These are phyloP conservation scores for Cheilosia scutellata DNA, from an alignment of 2,888 invertebrate genomes.

Conservation along the genomic window DNA sequence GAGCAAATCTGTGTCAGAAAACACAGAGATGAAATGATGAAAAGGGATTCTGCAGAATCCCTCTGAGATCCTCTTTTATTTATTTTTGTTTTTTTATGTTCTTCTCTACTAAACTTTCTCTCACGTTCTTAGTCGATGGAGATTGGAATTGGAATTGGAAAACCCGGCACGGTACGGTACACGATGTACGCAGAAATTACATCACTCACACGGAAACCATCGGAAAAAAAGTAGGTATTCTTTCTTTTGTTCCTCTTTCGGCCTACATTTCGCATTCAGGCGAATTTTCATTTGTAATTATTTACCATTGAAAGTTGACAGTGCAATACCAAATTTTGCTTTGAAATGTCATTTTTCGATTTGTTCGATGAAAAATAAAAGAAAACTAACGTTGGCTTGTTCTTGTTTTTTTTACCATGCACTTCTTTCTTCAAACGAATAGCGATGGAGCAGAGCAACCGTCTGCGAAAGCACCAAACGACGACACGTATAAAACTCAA, in stretches of 20 bases:
- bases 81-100: background rate
- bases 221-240: conserved; percentile 26
- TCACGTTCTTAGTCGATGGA: conserved; percentile 18
- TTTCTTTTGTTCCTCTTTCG: conserved; percentile 52
- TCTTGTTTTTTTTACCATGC: background rate
- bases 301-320: conserved; percentile 8
- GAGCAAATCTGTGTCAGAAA: conserved; percentile 7
- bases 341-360: background rate
- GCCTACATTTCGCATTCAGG: conserved; percentile 66
- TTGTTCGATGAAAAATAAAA: background rate
- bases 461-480: conserved; percentile 42
- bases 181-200: conserved; percentile 59
- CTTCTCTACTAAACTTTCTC: conserved; percentile 26
- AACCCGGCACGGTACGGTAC: background rate
- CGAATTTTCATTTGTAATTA: background rate
- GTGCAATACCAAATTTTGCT: background rate
- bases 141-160: conserved; percentile 31
- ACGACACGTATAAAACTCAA: conserved; percentile 59
- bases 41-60: conserved; percentile 30
- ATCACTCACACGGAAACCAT: conserved; percentile 68
- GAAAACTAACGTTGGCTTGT: conserved; percentile 6
- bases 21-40: background rate
- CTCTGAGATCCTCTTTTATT: background rate
- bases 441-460: conserved; percentile 20
- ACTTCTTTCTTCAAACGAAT: conserved; percentile 5